Conservation (phyloP, 2,797 vertebrate species). For the Parotocinclus haroldoi region DNA sequence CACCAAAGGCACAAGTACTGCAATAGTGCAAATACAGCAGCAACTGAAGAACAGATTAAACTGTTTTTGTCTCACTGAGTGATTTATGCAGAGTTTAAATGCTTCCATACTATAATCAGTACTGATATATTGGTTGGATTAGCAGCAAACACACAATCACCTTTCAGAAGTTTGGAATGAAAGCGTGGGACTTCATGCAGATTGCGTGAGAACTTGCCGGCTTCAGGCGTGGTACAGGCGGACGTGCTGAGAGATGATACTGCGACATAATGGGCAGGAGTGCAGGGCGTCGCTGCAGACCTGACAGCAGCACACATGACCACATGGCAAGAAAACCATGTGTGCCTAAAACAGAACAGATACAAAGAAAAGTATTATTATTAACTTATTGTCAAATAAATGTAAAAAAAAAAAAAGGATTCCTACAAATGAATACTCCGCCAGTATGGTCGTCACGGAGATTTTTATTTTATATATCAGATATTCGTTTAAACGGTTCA, state of each 20-base stretch:
- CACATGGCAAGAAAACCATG: constrained; percentile 87
- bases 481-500: too few relatives aligned
- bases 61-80: too few relatives aligned
- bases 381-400: too few relatives aligned
- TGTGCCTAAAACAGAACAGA: constrained; percentile 71
- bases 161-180: constrained; percentile 7
- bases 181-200: not conserved
- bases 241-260: constrained; percentile 74
- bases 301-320: constrained; percentile 91
- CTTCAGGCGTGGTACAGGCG: constrained; percentile 73
- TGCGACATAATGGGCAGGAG: constrained; percentile 85
- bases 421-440: too few relatives aligned
- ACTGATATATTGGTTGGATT: not conserved
- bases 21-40: constrained; percentile 21
- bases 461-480: too few relatives aligned
- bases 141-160: constrained; percentile 2
- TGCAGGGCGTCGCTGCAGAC: constrained; percentile 77
- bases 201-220: not conserved
- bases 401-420: too few relatives aligned
- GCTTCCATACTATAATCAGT: not conserved
- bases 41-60: not conserved
- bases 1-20: constrained; percentile 34
- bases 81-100: too few relatives aligned
- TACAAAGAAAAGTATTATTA: not conserved
- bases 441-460: too few relatives aligned